A percentile compares a stretch with the other conserved stretches of the same genome.
Evolutionary conservation across 2,888 invertebrate species (phyloP).

Genomic region (Boloria selene): DNA sequence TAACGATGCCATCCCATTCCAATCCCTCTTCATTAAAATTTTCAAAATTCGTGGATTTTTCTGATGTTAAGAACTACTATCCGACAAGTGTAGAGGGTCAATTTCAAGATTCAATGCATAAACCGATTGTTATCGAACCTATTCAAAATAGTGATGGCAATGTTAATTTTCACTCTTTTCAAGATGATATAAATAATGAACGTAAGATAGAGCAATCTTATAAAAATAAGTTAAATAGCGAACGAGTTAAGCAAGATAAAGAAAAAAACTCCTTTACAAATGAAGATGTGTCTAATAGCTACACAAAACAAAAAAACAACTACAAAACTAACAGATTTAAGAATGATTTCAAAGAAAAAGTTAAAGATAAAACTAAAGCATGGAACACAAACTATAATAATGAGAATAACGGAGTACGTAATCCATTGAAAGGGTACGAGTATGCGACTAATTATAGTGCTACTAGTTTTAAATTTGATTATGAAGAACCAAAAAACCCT

Average conservation of each 20-base stretch:
- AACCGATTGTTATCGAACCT: conserved; percentile 42
- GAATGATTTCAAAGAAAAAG: conserved; percentile 59
- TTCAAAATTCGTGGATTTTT: conserved; percentile 70
- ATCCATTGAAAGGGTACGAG: conserved; percentile 61
- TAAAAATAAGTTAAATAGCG: conserved; percentile 26
- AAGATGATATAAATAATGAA: conserved; percentile 42
- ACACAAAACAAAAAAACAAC: conserved; percentile 47
- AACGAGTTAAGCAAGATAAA: conserved; percentile 32
- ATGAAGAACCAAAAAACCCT: conserved; percentile 56
- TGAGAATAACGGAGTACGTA: conserved; percentile 54
- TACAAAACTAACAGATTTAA: conserved; percentile 46
- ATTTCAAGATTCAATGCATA: conserved; percentile 49
- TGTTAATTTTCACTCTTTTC: conserved; percentile 18
- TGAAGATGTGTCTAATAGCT: conserved; percentile 48
- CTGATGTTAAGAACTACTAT: conserved; percentile 61
- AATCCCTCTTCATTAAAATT: conserved; percentile 52
- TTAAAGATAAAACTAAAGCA: conserved; percentile 52
- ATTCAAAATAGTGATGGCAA: conserved; percentile 22
- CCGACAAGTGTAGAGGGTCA: conserved; percentile 59
- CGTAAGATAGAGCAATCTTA: conserved; percentile 26
- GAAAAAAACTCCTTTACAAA: conserved; percentile 40
- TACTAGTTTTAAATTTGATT: conserved; percentile 62
- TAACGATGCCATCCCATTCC: conserved; percentile 45
- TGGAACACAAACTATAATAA: conserved; percentile 53
- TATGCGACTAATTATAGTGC: conserved; percentile 66